Evolutionary conservation across 2,888 invertebrate genomes (phyloP), one percentile per base, ranked within the genome.

Genomic region (Ectemnius continuus): DNA sequence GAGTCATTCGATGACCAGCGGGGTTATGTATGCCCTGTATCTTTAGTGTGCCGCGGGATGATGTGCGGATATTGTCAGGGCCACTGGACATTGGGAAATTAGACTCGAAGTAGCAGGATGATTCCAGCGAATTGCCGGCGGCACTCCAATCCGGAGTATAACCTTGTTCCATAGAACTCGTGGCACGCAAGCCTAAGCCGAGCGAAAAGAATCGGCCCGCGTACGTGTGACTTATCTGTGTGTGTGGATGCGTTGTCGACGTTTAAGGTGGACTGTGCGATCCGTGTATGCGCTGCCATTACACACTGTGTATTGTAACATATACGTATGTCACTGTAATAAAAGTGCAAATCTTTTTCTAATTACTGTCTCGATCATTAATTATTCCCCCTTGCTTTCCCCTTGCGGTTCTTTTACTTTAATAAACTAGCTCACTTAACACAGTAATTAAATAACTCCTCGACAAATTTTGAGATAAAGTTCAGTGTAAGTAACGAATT

Each of bases 311-410:
- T 86, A 85, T 80, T 82, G 84, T 88, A 85, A 79, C 77, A 86
- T 79, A 81, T 78, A 84, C 80, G 80, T 86, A 86, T 76, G 78
- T 85, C 85, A 86, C 86, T 87, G 83, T 88, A 88, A 88, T 88
- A 87, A 87, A 87, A 84, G 86, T 83, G 86, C 85, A 85, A 87
- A 79, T 85, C 82, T 83, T 84, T 87, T 87, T 85, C 74, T 82
- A 84, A 77, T 36, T 59, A 63, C 16, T 16, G 52, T 52, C 6
- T 6, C 2, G 1, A 1, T 52, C 16, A 52, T 14, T 52, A 14
- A 14, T 52, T 52, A 16, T 8, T 6, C 52, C 0, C 2, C 16
- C 13, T 52, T 36, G 6, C 8, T 36, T 36, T 36, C 11, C 36
- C 6, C 1, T 36, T 2, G 11, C 8, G 0, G 6, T 36, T 36